A percentile compares a stretch with the other conserved stretches of the same genome.
Evolutionary conservation across 2,888 invertebrate genomes (phyloP).

Genomic region (Agapostemon virescens): DNA sequence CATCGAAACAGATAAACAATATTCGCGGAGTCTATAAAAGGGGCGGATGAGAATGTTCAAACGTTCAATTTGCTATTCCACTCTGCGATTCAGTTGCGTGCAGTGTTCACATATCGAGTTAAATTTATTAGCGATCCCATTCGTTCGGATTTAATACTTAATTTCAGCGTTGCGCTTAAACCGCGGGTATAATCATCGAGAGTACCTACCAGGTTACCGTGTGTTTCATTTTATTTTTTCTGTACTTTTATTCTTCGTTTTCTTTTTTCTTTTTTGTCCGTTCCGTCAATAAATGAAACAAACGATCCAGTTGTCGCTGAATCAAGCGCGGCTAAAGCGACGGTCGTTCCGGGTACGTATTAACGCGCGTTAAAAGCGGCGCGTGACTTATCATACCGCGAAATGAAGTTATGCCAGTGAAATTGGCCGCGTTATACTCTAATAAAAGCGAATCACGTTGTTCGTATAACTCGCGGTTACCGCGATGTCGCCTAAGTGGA

Average conservation of each 20-base stretch:
- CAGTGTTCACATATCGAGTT: constrained; percentile 7
- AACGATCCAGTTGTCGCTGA: neutral
- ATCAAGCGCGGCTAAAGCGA: neutral
- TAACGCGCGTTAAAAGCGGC: constrained; percentile 37
- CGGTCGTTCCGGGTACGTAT: neutral
- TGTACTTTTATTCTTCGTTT: neutral
- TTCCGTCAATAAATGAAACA: neutral
- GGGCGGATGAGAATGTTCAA: neutral
- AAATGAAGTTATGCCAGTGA: constrained; percentile 26
- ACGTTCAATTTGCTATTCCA: constrained; percentile 11
- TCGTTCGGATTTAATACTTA: constrained; percentile 15
- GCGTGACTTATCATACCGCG: constrained; percentile 32
- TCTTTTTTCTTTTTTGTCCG: neutral
- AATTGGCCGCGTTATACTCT: constrained; percentile 28
- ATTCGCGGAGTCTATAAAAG: neutral
- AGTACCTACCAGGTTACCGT: neutral
- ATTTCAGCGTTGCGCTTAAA: neutral
- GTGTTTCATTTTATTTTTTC: too few species aligned
- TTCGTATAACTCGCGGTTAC: constrained; percentile 42
- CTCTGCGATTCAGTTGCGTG: constrained; percentile 8
- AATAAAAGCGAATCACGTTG: constrained; percentile 39
- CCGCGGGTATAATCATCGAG: neutral
- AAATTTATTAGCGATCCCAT: constrained; percentile 15
- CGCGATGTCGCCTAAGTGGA: constrained; percentile 35
- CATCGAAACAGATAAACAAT: neutral